Evolutionary conservation across 2,888 invertebrate genomes (phyloP).

Genomic region (Cloeon dipterum): DNA sequence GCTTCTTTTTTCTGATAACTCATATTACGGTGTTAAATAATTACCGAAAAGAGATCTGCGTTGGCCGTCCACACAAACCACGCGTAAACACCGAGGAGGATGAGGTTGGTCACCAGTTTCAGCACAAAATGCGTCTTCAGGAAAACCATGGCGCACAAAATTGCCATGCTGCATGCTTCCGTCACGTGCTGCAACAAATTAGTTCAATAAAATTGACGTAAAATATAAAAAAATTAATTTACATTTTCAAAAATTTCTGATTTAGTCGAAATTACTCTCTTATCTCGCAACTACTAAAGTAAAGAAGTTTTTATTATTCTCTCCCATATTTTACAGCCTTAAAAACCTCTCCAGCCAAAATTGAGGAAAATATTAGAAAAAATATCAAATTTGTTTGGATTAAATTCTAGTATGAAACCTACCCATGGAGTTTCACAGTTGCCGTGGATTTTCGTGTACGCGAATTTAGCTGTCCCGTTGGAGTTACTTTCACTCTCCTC

Average conservation of each 20-base stretch:
- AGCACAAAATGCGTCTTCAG: slow-evolving; percentile 62
- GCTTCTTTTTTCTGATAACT: too few relatives aligned
- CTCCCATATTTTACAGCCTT: too few relatives aligned
- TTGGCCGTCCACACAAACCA: slow-evolving; percentile 41
- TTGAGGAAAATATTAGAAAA: slow-evolving; percentile 1
- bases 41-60: slow-evolving; percentile 25
- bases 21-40: slow-evolving; percentile 7
- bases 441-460: neutral
- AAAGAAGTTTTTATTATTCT: neutral
- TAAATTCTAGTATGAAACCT: slow-evolving; percentile 5
- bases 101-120: slow-evolving; percentile 46
- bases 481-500: neutral
- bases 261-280: too few relatives aligned
- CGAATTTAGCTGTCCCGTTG: neutral
- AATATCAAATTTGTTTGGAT: too few relatives aligned
- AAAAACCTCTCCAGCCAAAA: too few relatives aligned
- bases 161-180: slow-evolving; percentile 30
- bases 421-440: slow-evolving; percentile 12
- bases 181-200: slow-evolving; percentile 50
- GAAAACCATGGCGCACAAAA: slow-evolving; percentile 54
- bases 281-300: neutral
- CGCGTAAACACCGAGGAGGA: slow-evolving; percentile 39
- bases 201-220: neutral
- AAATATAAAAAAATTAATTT: slow-evolving; percentile 14
- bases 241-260: too few relatives aligned